Percentiles rank a stretch among this genome's conserved stretches.
phyloP scores from a whole-genome alignment of 2,113 vertebrate genomes.

The Psammodynastes pulverulentus region DNA sequence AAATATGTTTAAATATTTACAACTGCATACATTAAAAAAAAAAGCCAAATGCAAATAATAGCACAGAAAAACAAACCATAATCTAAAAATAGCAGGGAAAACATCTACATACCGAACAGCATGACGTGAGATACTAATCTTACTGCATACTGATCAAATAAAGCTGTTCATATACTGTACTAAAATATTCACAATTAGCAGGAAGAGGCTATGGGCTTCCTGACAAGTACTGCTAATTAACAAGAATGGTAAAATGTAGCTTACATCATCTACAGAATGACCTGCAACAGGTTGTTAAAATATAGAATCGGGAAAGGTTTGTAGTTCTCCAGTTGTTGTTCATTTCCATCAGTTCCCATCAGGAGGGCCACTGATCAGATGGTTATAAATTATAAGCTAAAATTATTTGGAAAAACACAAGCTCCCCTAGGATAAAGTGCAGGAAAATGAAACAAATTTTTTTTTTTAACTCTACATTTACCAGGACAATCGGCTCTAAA shows the following conservation, averaged over 20 bases:
- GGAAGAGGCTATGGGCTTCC: constrained; percentile 8
- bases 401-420: background rate
- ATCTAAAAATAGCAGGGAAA: constrained; percentile 26
- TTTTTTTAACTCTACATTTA: background rate
- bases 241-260: background rate
- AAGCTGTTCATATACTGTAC: constrained; percentile 10
- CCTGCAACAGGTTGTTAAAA: background rate
- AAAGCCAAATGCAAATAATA: constrained; percentile 8
- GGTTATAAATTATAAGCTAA: background rate
- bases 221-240: background rate
- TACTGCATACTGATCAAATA: background rate
- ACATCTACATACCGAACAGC: background rate
- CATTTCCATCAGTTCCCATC: background rate
- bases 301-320: background rate
- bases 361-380: background rate
- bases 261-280: background rate
- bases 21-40: background rate
- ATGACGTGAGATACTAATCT: background rate
- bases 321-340: background rate
- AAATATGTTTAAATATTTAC: background rate
- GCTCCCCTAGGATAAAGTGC: background rate
- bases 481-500: background rate
- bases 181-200: constrained; percentile 20
- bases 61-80: constrained; percentile 17
- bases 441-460: background rate